Percentiles rank a stretch among this genome's conserved stretches.
These are phyloP conservation scores for Heliangelus exortis DNA, from an alignment of 2,797 vertebrate species.

Conservation along the genomic window DNA sequence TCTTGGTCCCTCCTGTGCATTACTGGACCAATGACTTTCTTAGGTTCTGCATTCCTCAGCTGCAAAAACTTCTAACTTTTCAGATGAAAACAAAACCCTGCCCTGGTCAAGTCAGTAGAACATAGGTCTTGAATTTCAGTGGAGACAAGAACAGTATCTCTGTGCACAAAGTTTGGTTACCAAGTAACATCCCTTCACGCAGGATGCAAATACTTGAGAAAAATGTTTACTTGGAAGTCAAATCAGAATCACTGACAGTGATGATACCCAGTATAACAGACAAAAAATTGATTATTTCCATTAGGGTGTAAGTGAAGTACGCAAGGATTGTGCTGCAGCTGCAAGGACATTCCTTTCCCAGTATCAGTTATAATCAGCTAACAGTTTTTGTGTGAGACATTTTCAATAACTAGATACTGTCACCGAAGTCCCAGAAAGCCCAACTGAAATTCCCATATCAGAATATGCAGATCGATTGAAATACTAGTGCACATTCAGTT, in stretches of 20 bases:
- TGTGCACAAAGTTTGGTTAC: background rate
- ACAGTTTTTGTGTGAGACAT: background rate
- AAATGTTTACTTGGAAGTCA: background rate
- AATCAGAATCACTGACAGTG: background rate
- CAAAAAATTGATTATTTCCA: background rate
- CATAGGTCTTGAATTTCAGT: background rate
- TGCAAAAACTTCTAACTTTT: background rate
- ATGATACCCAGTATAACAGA: background rate
- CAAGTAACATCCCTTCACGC: background rate
- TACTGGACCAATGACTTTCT: background rate
- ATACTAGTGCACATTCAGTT: constrained; percentile 13
- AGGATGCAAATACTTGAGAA: background rate
- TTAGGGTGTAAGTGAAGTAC: background rate
- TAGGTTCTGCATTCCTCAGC: background rate
- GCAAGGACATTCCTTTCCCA: background rate
- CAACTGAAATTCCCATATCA: background rate
- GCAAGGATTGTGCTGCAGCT: background rate
- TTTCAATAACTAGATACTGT: background rate
- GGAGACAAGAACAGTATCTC: background rate
- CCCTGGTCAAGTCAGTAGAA: background rate
- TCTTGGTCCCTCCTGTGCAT: background rate
- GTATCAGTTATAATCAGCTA: background rate
- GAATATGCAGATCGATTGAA: background rate
- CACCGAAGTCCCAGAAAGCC: background rate
- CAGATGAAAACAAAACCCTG: background rate